Evolutionary conservation across 35 echinoderm and acorn worm genomes (phyloP).

Genomic region (Heliocidaris erythrogramma): DNA sequence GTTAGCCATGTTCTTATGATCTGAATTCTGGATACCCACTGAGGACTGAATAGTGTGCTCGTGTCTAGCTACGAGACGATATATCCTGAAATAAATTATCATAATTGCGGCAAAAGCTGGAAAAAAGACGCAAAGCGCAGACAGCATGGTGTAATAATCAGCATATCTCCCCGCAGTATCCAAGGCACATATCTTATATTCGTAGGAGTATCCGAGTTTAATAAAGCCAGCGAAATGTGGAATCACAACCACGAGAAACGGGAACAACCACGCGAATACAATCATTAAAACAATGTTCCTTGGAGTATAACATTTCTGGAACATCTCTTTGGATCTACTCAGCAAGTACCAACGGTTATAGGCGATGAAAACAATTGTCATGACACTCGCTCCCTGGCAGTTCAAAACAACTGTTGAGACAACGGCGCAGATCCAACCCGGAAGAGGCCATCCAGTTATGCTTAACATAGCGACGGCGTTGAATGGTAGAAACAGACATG

Average conservation of each 20-base stretch:
- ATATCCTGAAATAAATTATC: neutral
- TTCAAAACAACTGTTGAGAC: neutral
- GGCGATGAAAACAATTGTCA: neutral
- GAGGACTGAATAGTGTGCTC: neutral
- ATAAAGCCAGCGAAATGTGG: neutral
- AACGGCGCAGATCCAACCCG: neutral
- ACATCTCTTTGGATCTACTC: neutral
- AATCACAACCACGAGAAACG: neutral
- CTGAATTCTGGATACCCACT: neutral
- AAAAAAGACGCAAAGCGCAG: neutral
- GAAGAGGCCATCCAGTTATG: neutral
- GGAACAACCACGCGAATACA: neutral
- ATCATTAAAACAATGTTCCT: neutral
- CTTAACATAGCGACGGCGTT: constrained; percentile 46
- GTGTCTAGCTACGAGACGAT: neutral
- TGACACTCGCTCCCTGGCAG: neutral
- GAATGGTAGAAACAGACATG: constrained; percentile 39
- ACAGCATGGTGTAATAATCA: neutral
- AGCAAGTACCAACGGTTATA: constrained; percentile 1
- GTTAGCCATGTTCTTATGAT: neutral
- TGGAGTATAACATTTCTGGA: neutral
- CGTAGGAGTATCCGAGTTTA: neutral
- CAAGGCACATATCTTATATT: neutral
- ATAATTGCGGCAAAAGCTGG: neutral
- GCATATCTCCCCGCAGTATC: neutral